Evolutionary conservation across 2,888 invertebrate genomes (phyloP).

Genomic region (Laothoe populi): DNA sequence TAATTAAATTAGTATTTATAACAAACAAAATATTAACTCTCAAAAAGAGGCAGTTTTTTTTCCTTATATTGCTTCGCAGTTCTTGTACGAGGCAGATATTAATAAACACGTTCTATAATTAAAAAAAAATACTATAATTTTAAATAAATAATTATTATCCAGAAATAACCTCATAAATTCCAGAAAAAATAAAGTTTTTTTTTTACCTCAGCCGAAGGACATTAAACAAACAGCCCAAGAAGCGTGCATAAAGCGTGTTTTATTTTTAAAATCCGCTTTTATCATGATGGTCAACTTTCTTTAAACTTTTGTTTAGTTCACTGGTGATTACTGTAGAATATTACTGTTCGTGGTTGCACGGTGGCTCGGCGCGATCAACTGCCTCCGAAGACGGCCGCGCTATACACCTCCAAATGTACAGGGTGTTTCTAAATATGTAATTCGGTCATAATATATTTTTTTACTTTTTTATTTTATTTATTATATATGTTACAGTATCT

Average conservation of each 20-base stretch:
- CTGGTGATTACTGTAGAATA: neutral
- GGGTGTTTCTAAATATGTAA: constrained; percentile 28
- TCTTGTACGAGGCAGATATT: too few species aligned
- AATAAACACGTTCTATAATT: too few species aligned
- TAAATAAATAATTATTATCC: too few species aligned
- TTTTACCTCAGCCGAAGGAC: neutral
- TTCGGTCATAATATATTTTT: neutral
- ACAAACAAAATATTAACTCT: too few species aligned
- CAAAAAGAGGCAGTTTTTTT: too few species aligned
- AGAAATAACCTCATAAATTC: neutral
- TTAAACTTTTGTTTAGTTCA: constrained; percentile 8
- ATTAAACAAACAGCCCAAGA: constrained; percentile 11
- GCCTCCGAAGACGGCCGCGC: constrained; percentile 34
- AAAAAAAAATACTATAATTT: too few species aligned
- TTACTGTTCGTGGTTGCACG: constrained; percentile 13
- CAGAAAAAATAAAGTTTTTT: neutral
- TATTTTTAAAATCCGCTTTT: constrained; percentile 19
- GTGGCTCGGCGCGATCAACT: constrained; percentile 18
- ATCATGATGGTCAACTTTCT: constrained; percentile 17
- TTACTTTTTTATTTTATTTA: too few species aligned
- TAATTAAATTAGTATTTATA: too few species aligned
- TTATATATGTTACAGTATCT: too few species aligned
- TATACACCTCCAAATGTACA: constrained; percentile 44
- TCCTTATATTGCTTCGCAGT: too few species aligned
- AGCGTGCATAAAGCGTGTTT: constrained; percentile 22